Evolutionary conservation across 2,113 vertebrate species (phyloP).

Genomic region (Sinocyclocheilus grahami): DNA sequence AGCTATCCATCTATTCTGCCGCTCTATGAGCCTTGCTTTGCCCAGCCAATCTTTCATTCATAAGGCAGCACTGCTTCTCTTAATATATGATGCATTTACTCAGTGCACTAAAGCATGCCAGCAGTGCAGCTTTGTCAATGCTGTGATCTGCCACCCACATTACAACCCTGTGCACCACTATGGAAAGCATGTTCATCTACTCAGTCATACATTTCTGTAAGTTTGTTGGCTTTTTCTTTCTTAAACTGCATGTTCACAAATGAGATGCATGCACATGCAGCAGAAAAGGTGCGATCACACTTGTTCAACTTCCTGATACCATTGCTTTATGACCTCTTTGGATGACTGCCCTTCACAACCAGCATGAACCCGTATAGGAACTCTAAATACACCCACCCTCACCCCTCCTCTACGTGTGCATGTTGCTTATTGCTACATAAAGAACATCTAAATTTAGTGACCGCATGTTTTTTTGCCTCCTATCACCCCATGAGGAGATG

Average conservation of each 20-base stretch:
- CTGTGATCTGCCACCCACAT: constrained; percentile 2
- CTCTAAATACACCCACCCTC: not conserved
- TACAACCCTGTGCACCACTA: not conserved
- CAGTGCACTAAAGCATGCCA: not conserved
- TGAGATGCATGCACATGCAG: not conserved
- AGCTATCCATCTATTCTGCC: not conserved
- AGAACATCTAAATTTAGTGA: constrained; percentile 17
- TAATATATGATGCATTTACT: not conserved
- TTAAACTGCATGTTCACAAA: not conserved
- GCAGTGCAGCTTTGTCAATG: not conserved
- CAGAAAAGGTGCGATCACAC: not conserved
- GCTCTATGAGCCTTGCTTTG: not conserved
- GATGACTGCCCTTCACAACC: constrained; percentile 58
- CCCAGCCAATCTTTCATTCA: constrained; percentile 7
- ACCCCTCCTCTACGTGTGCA: not conserved
- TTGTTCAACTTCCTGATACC: not conserved
- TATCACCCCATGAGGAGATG: constrained; percentile 22
- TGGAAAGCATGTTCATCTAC: not conserved
- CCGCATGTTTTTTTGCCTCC: not conserved
- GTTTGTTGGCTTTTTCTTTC: no score
- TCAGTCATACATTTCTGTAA: not conserved
- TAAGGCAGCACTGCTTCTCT: not conserved
- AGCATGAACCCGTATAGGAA: not conserved
- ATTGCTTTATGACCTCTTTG: constrained; percentile 55
- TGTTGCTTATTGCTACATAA: constrained; percentile 17